Evolutionary conservation across 2,888 invertebrate genomes (phyloP).

Genomic region (Ornithoptera priamus): DNA sequence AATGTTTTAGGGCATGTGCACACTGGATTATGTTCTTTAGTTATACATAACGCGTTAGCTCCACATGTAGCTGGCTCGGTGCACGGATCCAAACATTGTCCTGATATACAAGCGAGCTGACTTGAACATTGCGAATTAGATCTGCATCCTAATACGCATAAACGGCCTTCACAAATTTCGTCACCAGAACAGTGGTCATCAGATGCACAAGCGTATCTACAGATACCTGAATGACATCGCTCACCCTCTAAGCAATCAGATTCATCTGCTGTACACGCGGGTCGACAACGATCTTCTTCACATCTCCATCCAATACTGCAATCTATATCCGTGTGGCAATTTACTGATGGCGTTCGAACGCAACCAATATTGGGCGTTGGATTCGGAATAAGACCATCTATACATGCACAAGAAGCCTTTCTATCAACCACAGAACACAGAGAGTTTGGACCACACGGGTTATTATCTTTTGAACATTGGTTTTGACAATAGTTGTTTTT

Average conservation of each 20-base stretch:
- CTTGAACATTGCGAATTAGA: slow-evolving; percentile 87
- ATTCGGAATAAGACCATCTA: slow-evolving; percentile 89
- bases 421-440: slow-evolving; percentile 89
- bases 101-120: slow-evolving; percentile 86
- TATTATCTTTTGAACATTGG: slow-evolving; percentile 83
- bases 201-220: slow-evolving; percentile 89
- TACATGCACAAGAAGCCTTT: slow-evolving; percentile 89
- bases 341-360: slow-evolving; percentile 86
- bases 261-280: slow-evolving; percentile 86
- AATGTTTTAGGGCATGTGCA: slow-evolving; percentile 87
- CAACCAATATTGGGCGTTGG: slow-evolving; percentile 94
- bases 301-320: slow-evolving; percentile 87
- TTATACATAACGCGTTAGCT: slow-evolving; percentile 87
- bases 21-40: slow-evolving; percentile 85
- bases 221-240: slow-evolving; percentile 86
- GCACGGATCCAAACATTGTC: slow-evolving; percentile 90
- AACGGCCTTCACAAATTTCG: slow-evolving; percentile 90
- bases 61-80: slow-evolving; percentile 89
- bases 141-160: slow-evolving; percentile 90
- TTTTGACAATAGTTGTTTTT: slow-evolving; percentile 88
- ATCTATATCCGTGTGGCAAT: slow-evolving; percentile 88
- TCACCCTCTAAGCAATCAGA: slow-evolving; percentile 90
- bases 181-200: slow-evolving; percentile 93
- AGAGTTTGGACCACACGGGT: slow-evolving; percentile 92
- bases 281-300: slow-evolving; percentile 86